Base-by-base conservation (phyloP, 1,140 invertebrate genomes). In the Calliopsis andreniformis region DNA sequence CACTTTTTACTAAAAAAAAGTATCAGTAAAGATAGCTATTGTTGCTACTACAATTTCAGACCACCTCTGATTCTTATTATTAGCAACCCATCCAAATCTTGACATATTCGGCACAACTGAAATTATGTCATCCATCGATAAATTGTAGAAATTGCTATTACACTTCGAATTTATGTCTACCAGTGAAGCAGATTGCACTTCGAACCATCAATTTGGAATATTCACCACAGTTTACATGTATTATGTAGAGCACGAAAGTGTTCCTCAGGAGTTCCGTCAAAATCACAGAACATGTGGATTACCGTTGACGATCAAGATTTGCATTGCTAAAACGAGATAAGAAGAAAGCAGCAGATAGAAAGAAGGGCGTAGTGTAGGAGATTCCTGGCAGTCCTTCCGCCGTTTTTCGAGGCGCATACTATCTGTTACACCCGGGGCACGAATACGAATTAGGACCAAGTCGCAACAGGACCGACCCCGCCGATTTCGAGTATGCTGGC, bases 401-500 rank as follows among this genome's bases (percentile, higher is more conserved):
- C 70, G 85, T 86, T 86, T 83, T 86, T 83, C 79, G 83, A 80
- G 83, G 83, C 84, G 78, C 79, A 82, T 86, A 68, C 76, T 80
- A 84, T 84, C 83, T 78, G 66, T 66, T 82, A 85, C 76, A 87
- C 87, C 87, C 76, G 77, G 77, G 87, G 87, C 87, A 83, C 86
- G 87, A 89, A 89, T 89, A 89, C 79, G 87, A 88, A 89, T 89
- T 88, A 88, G 86, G 82, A 79, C 56, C 73, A 55, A 79, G 82
- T 77, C 77, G 80, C 76, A 79, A 83, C 76, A 59, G 82, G 81
- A 79, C 77, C 71, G 62, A 71, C 63, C 78, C 68, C 63, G 80
- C 70, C 76, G 86, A 86, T 88, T 88, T 86, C 73, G 87, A 85
- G 81, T 83, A 86, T 80, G 61, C 81, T 84, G 79, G 61, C 67